Base-by-base conservation (phyloP, 1,140 invertebrate genomes). In the Hycleus phaleratus region DNA sequence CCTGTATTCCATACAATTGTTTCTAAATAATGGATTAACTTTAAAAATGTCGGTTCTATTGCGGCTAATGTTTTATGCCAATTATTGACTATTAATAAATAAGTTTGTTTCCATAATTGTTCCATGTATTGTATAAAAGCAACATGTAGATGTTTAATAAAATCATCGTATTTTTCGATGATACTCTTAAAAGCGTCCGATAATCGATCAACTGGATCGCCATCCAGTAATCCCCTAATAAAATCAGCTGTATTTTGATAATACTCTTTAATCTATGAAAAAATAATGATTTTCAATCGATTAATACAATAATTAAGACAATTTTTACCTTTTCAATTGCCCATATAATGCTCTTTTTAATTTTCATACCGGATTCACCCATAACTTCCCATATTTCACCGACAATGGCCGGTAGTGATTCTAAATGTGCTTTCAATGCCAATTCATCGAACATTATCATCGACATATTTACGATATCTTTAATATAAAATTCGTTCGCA, bases 331-430 rank as follows among this genome's bases (percentile, higher is more conserved):
- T 82, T 51, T 90, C 85, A 0, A 90, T 82, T 0, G 88, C 78
- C 82, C 85, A 90, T 0, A 83, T 74, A 2, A 91, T 76, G 49
- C 85, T 87, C 55, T 88, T 81, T 18, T 86, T 79, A 2, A 91
- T 81, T 0, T 86, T 87, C 64, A 87, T 78, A 5, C 87, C 87
- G 0, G 88, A 90, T 39, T 89, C 87, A 1, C 88, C 88, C 85
- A 91, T 87, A 61, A 88, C 82, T 44, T 87, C 84, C 85, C 85
- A 89, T 60, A 91, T 81, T 69, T 91, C 88, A 25, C 85, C 86
- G 0, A 91, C 74, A 39, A 90, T 88, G 39, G 85, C 86, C 0
- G 88, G 88, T 42, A 91, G 65, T 2, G 84, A 85, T 61, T 88
- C 81, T 59, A 90, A 82, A 68, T 89, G 86, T 65, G 84, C 84